Evolutionary conservation across 2,113 vertebrate genomes (phyloP).

Genomic region (Rostratula benghalensis): DNA sequence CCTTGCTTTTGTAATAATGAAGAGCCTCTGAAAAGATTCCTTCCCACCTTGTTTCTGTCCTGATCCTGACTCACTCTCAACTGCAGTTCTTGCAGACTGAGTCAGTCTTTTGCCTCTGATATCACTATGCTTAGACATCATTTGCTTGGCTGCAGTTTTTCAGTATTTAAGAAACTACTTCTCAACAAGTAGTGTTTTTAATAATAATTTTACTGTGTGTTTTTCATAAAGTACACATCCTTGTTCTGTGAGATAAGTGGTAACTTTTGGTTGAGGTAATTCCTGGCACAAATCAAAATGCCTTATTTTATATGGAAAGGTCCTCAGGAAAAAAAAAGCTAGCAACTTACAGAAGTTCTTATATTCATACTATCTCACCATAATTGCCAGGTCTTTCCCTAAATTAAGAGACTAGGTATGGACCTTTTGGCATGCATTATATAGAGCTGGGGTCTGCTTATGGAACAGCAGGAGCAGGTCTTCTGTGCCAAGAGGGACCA

Average conservation of each 20-base stretch:
- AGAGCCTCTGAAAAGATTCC: background rate
- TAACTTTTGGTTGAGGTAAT: background rate
- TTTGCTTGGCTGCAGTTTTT: background rate
- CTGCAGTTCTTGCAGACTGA: background rate
- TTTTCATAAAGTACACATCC: background rate
- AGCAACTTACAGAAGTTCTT: background rate
- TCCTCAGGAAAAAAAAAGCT: background rate
- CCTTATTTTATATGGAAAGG: background rate
- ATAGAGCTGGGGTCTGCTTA: background rate
- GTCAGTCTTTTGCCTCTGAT: background rate
- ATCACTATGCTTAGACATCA: background rate
- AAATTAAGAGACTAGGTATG: accelerated
- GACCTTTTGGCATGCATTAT: background rate
- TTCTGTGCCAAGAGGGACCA: background rate
- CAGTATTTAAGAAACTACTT: background rate
- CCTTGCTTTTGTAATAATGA: background rate
- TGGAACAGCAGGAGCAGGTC: background rate
- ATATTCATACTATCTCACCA: accelerated
- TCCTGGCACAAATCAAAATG: background rate
- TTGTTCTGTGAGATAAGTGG: background rate
- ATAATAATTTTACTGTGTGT: background rate
- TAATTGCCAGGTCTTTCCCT: background rate
- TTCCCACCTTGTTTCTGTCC: background rate
- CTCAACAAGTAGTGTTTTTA: background rate
- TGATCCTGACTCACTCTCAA: background rate